phyloP scores from a whole-genome alignment of 2,113 vertebrate species.

The Burhinus oedicnemus region DNA sequence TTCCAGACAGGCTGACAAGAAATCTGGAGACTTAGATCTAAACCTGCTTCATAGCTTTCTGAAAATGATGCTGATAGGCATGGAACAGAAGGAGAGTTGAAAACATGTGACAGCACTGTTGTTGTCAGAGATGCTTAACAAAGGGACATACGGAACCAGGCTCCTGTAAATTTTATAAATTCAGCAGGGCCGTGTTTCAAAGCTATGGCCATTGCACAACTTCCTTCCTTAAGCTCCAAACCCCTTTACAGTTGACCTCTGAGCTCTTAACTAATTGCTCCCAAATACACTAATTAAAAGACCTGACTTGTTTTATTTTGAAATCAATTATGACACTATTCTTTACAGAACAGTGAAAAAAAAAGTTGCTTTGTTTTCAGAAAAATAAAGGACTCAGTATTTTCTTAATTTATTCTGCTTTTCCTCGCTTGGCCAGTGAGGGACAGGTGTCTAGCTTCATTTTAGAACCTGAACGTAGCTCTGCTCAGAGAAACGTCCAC shows the following conservation, averaged over 20 bases:
- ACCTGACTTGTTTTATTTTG: background rate
- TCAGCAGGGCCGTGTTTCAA: background rate
- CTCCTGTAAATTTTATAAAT: background rate
- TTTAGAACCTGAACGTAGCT: background rate
- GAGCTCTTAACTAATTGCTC: background rate
- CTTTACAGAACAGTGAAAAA: background rate
- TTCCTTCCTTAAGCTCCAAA: background rate
- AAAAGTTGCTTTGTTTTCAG: background rate
- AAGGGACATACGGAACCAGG: background rate
- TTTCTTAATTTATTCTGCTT: background rate
- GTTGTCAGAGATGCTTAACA: background rate
- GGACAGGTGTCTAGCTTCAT: background rate
- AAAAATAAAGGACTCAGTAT: background rate
- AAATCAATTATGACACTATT: background rate
- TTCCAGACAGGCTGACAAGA: conserved; percentile 45
- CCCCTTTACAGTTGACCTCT: background rate
- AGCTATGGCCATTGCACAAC: background rate
- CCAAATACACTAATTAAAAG: background rate
- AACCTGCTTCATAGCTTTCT: conserved; percentile 28
- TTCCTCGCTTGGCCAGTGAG: background rate
- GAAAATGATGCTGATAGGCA: background rate
- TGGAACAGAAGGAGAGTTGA: background rate
- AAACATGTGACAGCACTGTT: background rate
- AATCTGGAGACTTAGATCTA: conserved; percentile 34
- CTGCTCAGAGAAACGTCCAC: background rate